Evolutionary conservation across 2,113 vertebrate species (phyloP).

Genomic region (Aspiorhynchus laticeps): DNA sequence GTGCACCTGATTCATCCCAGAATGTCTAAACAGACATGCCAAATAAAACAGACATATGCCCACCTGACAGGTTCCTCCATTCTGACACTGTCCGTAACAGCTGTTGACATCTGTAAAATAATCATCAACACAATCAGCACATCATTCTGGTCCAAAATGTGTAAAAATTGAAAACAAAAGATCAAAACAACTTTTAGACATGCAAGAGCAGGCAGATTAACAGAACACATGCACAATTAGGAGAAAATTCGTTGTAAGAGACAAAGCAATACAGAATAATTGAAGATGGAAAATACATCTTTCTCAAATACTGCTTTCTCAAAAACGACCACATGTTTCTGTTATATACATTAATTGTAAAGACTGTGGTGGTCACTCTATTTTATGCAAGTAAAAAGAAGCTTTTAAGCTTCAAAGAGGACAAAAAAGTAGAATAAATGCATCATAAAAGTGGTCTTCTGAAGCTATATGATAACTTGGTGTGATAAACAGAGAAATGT

Average conservation of each 20-base stretch:
- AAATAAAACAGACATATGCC: conserved; percentile 18
- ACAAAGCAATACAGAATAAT: background rate
- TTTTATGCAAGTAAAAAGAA: background rate
- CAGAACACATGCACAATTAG: conserved; percentile 31
- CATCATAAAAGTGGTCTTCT: background rate
- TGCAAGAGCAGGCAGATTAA: background rate
- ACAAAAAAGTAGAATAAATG: background rate
- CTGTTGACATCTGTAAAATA: conserved; percentile 80
- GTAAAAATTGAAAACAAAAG: background rate
- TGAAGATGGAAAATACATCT: background rate
- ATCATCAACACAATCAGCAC: conserved; percentile 4
- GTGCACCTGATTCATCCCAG: background rate
- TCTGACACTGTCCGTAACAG: conserved; percentile 90
- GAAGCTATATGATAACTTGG: background rate
- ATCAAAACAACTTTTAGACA: background rate
- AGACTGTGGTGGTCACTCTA: background rate
- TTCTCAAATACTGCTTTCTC: background rate
- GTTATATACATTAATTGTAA: background rate
- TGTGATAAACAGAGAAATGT: background rate
- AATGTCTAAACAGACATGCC: background rate
- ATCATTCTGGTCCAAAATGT: background rate
- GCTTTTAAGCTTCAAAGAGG: background rate
- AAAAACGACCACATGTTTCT: background rate
- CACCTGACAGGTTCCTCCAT: conserved; percentile 92
- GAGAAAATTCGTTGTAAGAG: background rate